These are phyloP conservation scores for Hephaestus fuliginosus DNA, from an alignment of 2,797 vertebrate species.

Conservation along the genomic window DNA sequence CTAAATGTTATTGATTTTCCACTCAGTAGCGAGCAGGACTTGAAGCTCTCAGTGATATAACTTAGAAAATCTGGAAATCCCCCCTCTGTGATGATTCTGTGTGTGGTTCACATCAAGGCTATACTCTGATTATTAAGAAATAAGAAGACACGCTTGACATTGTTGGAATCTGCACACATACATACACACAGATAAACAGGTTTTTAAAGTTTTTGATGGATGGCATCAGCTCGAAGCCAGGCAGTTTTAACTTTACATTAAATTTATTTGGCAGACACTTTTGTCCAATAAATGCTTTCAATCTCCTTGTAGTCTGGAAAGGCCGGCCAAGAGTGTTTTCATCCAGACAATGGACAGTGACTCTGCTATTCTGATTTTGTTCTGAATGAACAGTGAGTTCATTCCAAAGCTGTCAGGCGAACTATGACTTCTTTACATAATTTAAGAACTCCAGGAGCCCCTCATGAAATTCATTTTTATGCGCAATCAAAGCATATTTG, in stretches of 20 bases:
- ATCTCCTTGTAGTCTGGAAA: neutral
- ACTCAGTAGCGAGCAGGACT: slow-evolving; percentile 28
- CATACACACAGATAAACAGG: neutral
- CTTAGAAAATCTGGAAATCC: slow-evolving; percentile 33
- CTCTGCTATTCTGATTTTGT: neutral
- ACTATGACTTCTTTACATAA: neutral
- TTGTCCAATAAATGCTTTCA: neutral
- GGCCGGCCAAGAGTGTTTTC: neutral
- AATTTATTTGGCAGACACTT: neutral
- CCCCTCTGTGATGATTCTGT: slow-evolving; percentile 9
- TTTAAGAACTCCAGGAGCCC: neutral
- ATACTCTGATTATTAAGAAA: slow-evolving; percentile 7
- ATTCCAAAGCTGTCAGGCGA: neutral
- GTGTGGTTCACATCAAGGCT: neutral
- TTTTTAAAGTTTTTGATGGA: neutral
- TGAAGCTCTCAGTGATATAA: slow-evolving; percentile 34
- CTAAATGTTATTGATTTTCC: slow-evolving; percentile 79
- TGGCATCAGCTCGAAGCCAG: neutral
- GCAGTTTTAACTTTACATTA: neutral
- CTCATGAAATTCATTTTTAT: neutral
- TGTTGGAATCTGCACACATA: neutral
- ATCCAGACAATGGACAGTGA: neutral
- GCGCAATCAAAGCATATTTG: neutral
- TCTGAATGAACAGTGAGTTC: neutral
- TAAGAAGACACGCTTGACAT: neutral